Percentiles rank a stretch among this genome's conserved stretches.
Conservation (phyloP, 2,888 invertebrate species). For the Noctua comes region DNA sequence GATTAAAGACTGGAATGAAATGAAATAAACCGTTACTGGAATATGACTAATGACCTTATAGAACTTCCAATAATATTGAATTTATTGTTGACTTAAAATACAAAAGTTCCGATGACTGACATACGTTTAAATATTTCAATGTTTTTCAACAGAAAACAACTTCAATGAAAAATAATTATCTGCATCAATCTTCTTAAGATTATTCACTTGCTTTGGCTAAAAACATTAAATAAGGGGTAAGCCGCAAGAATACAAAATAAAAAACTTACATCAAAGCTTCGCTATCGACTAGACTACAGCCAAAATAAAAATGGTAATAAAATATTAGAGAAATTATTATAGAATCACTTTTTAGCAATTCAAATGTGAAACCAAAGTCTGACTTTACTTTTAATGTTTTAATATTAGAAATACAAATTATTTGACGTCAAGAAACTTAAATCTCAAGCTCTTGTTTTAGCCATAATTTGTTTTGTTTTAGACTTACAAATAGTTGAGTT, state of each 20-base stretch:
- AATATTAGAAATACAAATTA: not conserved
- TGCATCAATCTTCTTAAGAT: not conserved
- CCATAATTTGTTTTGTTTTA: conserved; percentile 13
- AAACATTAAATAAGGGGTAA: not conserved
- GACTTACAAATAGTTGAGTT: not conserved
- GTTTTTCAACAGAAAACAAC: not conserved
- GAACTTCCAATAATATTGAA: not conserved
- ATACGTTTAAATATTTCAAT: not conserved
- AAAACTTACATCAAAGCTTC: not conserved
- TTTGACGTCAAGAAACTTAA: not conserved
- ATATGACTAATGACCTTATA: not conserved
- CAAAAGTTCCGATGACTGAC: not conserved
- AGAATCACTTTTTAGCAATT: conserved; percentile 18
- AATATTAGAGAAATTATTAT: not conserved
- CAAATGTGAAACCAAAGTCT: conserved; percentile 12
- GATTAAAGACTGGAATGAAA: not conserved
- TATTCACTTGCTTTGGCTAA: not conserved
- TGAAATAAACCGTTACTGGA: conserved; percentile 45
- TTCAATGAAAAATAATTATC: not conserved
- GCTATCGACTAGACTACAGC: not conserved
- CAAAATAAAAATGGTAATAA: not conserved
- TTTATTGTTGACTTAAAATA: not conserved
- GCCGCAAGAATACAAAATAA: not conserved
- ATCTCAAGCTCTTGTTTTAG: not conserved
- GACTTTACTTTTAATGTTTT: not conserved